Percentiles rank a stretch among this genome's conserved stretches.
phyloP scores from a whole-genome alignment of 2,113 vertebrate species.

The Haliaeetus leucogaster region DNA sequence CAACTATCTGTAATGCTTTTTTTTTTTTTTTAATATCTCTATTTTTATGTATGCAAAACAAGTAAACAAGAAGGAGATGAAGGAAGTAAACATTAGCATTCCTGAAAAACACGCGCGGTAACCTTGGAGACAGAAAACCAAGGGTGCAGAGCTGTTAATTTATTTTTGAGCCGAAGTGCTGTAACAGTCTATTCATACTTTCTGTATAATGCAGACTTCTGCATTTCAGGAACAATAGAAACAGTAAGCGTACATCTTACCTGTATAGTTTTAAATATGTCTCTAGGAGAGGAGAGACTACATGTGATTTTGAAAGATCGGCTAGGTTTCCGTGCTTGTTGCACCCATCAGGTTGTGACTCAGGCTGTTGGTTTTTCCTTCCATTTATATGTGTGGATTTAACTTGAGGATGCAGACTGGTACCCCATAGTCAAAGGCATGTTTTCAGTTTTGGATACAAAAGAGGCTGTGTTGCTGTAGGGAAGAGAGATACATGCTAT shows the following conservation, averaged over 20 bases:
- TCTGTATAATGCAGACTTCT: not conserved
- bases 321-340: not conserved
- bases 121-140: slow-evolving; percentile 10
- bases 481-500: not conserved
- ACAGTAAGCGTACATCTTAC: not conserved
- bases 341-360: not conserved
- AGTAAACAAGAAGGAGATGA: not conserved
- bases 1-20: not conserved
- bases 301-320: not conserved
- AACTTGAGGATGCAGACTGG: not conserved
- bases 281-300: not conserved
- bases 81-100: not conserved
- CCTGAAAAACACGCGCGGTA: not conserved
- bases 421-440: not conserved
- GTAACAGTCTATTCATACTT: not conserved
- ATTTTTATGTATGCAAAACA: not conserved
- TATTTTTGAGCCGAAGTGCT: not conserved
- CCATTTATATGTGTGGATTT: not conserved
- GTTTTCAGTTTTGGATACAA: not conserved
- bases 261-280: not conserved
- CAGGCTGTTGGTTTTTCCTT: not conserved
- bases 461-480: not conserved
- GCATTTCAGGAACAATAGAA: not conserved
- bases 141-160: not conserved
- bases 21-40: not conserved